Evolutionary conservation across 30 jellyfish, hydroid and myxozoan genomes (phyloP), one percentile per base, ranked within the genome.

Genomic region (Aurelia coerulea): DNA sequence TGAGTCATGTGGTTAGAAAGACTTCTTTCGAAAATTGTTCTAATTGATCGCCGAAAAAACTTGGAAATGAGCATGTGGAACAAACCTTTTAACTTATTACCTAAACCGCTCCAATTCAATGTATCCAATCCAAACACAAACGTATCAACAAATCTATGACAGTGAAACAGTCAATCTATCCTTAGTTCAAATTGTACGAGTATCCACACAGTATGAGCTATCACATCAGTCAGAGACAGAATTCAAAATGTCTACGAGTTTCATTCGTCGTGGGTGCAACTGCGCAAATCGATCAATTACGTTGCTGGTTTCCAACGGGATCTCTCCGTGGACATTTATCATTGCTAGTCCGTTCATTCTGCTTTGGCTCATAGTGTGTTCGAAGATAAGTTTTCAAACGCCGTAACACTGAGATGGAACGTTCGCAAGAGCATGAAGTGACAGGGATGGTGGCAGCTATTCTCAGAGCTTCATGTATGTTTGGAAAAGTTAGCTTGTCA

Each of bases 371-470:
- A 64, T 67, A 16, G 90, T 80, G 42, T 87, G n/a, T 80, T 18
- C 90, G 88, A 13, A 65, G 73, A 66, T 18, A 46, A 50, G 90
- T 65, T 51, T 80, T 80, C 72, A 80, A 53, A 14, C 89, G 89
- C 15, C 81, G 81, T 5, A 60, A 35, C 17, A 32, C 85, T 35
- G 89, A 84, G 16, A 84, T 73, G 14, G 94, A 84, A 3, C 89
- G 14, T 53, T 74, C 89, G 42, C 94, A 84, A 6, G 94, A 65
- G 33, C 94, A 84, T 4, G 90, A 65, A 12, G 89, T 72, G 35
- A 84, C 94, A 5, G 89, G 94, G 19, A 84, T 31, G 42, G 94
- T 84, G 9, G 94, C 89, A 4, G 76, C 74, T 6, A 74, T 84
- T 49, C 52, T 18, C 63, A 84, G 37, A 6, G 94, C 94, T 16